A percentile compares a stretch with the other conserved stretches of the same genome.
Conservation (phyloP, 2,888 invertebrate genomes). For the Noctua janthina region DNA sequence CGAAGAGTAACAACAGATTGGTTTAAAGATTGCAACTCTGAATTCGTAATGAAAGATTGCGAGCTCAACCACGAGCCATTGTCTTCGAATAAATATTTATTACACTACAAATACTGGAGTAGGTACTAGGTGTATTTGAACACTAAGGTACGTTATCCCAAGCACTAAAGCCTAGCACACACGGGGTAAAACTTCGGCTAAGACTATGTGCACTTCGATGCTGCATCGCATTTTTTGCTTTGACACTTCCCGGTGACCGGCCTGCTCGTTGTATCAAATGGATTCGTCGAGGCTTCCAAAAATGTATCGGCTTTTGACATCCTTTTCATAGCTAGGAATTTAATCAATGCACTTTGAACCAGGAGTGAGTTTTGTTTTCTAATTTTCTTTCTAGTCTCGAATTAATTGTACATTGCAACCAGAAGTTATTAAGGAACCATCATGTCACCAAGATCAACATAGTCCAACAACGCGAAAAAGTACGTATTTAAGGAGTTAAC, state of each 20-base stretch:
- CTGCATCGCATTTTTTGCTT: conserved; percentile 18
- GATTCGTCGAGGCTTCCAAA: conserved; percentile 16
- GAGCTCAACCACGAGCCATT: conserved; percentile 36
- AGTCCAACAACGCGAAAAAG: too few species aligned
- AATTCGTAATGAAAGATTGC: conserved; percentile 58
- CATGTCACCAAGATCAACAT: too few species aligned
- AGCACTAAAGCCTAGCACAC: background rate
- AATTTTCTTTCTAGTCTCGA: too few species aligned
- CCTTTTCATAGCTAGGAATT: background rate
- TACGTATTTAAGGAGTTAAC: too few species aligned
- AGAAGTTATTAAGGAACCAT: too few species aligned
- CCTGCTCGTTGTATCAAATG: conserved; percentile 9
- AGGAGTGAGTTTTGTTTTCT: background rate
- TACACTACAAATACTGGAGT: conserved; percentile 36
- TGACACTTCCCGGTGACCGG: conserved; percentile 7
- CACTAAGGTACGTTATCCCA: conserved; percentile 14
- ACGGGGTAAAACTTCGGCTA: background rate
- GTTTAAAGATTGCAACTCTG: conserved; percentile 55
- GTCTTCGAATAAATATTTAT: conserved; percentile 57
- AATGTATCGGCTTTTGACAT: conserved; percentile 5
- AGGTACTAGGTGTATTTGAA: background rate
- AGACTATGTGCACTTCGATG: background rate
- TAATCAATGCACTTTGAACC: background rate
- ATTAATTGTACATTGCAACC: too few species aligned
- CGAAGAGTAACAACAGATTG: conserved; percentile 39